Conservation (phyloP, 2,888 invertebrate genomes). For the Zelleria hepariella region DNA sequence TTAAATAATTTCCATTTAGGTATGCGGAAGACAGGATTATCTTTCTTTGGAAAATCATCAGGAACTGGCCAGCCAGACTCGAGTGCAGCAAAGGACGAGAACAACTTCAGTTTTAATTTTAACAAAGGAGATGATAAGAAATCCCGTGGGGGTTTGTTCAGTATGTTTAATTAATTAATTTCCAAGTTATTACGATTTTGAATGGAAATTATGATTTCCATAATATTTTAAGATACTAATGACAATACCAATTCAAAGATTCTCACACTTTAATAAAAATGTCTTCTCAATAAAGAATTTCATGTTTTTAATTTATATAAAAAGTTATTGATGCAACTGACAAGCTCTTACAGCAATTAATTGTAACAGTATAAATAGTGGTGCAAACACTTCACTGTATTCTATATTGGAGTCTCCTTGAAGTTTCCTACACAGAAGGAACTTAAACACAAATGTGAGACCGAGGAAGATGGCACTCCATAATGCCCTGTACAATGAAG, state of each 20-base stretch:
- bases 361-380: conserved; percentile 90
- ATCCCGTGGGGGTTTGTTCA: conserved; percentile 47
- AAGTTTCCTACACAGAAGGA: conserved; percentile 89
- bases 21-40: conserved; percentile 43
- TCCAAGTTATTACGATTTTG: too few species aligned
- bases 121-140: conserved; percentile 42
- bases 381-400: conserved; percentile 93
- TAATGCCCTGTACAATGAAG: conserved; percentile 83
- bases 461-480: conserved; percentile 89
- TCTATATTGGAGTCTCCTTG: conserved; percentile 86
- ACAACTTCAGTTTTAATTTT: conserved; percentile 53
- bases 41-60: conserved; percentile 39
- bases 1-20: conserved; percentile 26
- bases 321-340: conserved; percentile 77
- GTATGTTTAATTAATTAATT: conserved; percentile 41
- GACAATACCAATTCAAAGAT: conserved; percentile 1
- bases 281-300: background rate
- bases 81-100: conserved; percentile 24
- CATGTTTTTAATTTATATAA: background rate
- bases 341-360: conserved; percentile 93
- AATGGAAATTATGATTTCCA: conserved; percentile 4
- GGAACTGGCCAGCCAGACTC: conserved; percentile 25
- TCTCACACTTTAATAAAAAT: background rate
- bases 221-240: conserved; percentile 5
- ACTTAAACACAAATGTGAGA: conserved; percentile 91